Evolutionary conservation across 2,888 invertebrate genomes (phyloP).

Genomic region (Parelbella ahira): DNA sequence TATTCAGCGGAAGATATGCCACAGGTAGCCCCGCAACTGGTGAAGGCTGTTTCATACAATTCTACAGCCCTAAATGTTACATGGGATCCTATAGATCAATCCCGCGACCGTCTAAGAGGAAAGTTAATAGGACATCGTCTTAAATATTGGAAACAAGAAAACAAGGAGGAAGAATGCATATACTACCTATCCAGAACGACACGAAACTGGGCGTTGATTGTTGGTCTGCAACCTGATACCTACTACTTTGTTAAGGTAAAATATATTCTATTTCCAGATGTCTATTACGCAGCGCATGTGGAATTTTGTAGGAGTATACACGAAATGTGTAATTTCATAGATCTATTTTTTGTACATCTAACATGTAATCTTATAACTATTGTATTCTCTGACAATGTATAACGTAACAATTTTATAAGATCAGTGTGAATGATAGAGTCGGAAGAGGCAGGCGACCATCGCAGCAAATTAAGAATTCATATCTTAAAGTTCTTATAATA

Average conservation of each 20-base stretch:
- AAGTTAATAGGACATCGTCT: constrained; percentile 95
- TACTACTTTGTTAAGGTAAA: constrained; percentile 93
- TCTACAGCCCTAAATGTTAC: constrained; percentile 95
- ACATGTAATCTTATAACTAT: too few relatives aligned
- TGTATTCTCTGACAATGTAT: too few relatives aligned
- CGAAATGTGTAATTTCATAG: too few relatives aligned
- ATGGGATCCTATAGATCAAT: constrained; percentile 93
- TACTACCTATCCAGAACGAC: constrained; percentile 93
- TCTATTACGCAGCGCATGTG: too few relatives aligned
- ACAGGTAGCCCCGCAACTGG: constrained; percentile 91
- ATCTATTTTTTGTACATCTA: too few relatives aligned
- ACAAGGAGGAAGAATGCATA: constrained; percentile 88
- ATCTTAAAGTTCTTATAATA: neutral
- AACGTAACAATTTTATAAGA: too few relatives aligned
- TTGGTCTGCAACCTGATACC: constrained; percentile 95
- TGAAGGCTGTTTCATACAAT: constrained; percentile 89
- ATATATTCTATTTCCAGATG: too few relatives aligned
- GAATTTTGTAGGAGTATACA: too few relatives aligned
- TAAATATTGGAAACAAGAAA: constrained; percentile 93
- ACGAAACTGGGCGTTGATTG: constrained; percentile 92
- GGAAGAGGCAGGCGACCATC: too few relatives aligned
- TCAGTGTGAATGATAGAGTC: too few relatives aligned
- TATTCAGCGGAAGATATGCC: constrained; percentile 97
- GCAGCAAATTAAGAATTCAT: too few relatives aligned
- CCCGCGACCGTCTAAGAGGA: constrained; percentile 91